Evolutionary conservation across 2,888 invertebrate genomes (phyloP).

Genomic region (Mesochorus sp.): DNA sequence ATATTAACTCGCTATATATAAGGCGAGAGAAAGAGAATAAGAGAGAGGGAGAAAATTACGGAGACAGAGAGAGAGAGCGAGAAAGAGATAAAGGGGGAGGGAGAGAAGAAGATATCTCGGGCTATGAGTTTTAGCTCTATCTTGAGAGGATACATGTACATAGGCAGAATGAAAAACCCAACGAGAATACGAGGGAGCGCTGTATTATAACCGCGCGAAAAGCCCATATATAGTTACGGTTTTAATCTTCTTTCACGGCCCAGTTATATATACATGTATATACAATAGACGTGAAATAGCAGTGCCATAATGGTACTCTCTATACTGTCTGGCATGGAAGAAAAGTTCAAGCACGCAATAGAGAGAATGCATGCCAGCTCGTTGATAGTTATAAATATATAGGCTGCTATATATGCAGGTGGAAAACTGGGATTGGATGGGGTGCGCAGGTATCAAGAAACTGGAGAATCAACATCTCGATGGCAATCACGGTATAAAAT

Average conservation of each 20-base stretch:
- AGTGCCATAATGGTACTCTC: constrained; percentile 24
- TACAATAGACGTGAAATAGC: constrained; percentile 1
- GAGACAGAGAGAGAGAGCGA: no score
- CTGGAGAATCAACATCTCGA: no score
- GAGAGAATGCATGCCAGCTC: neutral
- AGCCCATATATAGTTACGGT: constrained; percentile 47
- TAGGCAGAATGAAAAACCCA: neutral
- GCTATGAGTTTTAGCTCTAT: constrained; percentile 24
- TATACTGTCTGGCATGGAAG: constrained; percentile 3
- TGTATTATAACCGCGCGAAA: constrained; percentile 32
- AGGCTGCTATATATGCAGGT: neutral
- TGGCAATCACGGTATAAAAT: no score
- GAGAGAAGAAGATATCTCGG: constrained; percentile 3
- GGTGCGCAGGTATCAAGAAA: constrained; percentile 3
- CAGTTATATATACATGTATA: constrained; percentile 19
- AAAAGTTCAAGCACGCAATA: neutral
- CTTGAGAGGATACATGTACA: neutral
- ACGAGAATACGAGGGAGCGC: neutral
- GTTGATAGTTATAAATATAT: neutral
- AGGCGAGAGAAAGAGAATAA: no score
- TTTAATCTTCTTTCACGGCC: constrained; percentile 59
- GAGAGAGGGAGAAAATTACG: no score
- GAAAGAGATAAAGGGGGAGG: no score
- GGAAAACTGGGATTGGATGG: constrained; percentile 14
- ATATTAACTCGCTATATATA: constrained; percentile 61